These are phyloP conservation scores for Athene noctua DNA, from an alignment of 2,113 vertebrate genomes.

Conservation along the genomic window DNA sequence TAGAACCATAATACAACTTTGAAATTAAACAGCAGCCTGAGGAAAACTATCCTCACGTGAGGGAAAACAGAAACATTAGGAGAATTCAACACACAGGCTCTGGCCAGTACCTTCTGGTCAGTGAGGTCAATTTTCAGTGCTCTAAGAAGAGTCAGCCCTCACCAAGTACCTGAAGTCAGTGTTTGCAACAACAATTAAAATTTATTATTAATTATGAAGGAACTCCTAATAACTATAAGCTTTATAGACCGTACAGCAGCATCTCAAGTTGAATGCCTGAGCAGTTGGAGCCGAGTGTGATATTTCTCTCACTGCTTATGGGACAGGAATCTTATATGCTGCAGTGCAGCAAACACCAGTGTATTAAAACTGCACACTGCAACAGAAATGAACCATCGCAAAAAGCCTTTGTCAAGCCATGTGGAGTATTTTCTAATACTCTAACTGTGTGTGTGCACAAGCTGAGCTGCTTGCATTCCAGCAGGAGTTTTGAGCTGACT, in stretches of 20 bases:
- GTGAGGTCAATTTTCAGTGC: neutral
- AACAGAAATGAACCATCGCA: neutral
- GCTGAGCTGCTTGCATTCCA: constrained; percentile 42
- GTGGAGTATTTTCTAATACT: neutral
- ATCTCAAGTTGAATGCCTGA: neutral
- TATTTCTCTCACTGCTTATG: neutral
- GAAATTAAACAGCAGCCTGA: neutral
- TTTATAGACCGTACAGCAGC: neutral
- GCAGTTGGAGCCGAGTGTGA: fast-evolving
- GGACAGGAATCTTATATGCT: neutral
- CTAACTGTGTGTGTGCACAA: neutral
- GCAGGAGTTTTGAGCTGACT: neutral
- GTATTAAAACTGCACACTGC: neutral
- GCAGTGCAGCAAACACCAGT: neutral
- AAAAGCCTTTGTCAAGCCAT: neutral
- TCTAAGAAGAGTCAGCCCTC: neutral
- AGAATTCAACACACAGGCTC: neutral
- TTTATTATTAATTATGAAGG: neutral
- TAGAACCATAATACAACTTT: neutral
- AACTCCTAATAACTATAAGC: neutral
- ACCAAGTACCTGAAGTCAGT: neutral
- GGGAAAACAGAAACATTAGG: neutral
- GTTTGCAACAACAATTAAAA: neutral
- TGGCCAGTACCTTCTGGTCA: neutral
- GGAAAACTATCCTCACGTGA: neutral